Percentiles rank a stretch among this genome's conserved stretches.
Conservation (phyloP, 2,113 vertebrate species). For the Tauraco erythrolophus region DNA sequence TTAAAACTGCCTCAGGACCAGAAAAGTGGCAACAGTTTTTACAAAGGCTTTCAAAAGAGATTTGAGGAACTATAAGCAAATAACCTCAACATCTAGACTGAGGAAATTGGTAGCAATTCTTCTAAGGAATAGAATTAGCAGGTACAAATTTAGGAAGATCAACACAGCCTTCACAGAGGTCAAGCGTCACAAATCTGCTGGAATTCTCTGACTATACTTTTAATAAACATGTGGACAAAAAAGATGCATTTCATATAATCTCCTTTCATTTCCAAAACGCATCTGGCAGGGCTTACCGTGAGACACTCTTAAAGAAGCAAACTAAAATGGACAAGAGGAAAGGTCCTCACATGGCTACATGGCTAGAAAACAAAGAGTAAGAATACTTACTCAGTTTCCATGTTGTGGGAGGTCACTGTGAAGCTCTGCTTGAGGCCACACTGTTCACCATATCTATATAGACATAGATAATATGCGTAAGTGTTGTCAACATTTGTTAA, state of each 20-base stretch:
- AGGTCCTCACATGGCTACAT: neutral
- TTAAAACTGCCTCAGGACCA: neutral
- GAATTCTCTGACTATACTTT: neutral
- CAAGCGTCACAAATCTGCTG: neutral
- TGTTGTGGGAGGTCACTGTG: neutral
- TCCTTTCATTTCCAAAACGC: neutral
- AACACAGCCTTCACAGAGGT: neutral
- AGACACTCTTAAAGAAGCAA: neutral
- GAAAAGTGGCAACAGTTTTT: neutral
- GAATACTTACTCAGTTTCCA: neutral
- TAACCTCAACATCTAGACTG: neutral
- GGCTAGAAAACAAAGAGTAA: neutral
- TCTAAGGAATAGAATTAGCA: neutral
- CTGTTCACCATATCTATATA: neutral
- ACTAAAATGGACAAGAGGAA: neutral
- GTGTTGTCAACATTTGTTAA: neutral
- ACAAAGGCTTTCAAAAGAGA: neutral
- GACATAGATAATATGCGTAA: neutral
- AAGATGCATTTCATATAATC: neutral
- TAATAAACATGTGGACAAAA: neutral
- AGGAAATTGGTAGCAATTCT: neutral
- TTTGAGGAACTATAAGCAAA: neutral
- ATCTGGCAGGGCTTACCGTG: neutral
- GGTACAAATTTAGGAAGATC: neutral
- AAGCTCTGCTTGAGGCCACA: neutral